Evolutionary conservation across 2,888 invertebrate genomes (phyloP).

Genomic region (Cecidostiba fungosa): DNA sequence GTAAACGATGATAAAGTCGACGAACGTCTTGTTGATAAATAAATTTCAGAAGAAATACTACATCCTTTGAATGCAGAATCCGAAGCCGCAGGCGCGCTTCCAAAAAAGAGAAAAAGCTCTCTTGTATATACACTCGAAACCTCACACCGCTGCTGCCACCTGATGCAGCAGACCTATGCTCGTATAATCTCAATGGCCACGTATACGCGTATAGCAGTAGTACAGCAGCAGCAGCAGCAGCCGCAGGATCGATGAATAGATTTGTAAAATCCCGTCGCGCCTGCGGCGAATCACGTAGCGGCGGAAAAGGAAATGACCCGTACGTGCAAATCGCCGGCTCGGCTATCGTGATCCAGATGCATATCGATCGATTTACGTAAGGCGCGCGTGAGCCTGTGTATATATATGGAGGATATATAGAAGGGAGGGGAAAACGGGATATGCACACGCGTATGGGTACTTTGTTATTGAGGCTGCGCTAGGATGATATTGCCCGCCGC

Average conservation of each 20-base stretch:
- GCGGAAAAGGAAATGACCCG: conserved; percentile 62
- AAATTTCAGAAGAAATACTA: too few relatives aligned
- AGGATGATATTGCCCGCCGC: conserved; percentile 14
- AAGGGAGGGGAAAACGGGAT: conserved; percentile 13
- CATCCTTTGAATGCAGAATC: too few relatives aligned
- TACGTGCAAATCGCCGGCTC: conserved; percentile 60
- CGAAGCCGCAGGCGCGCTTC: too few relatives aligned
- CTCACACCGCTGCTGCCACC: background rate
- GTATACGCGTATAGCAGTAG: background rate
- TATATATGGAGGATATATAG: background rate
- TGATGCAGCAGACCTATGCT: background rate
- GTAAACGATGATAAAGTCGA: too few relatives aligned
- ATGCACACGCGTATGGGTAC: background rate
- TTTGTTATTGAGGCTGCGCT: conserved; percentile 32
- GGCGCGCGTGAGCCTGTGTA: conserved; percentile 10
- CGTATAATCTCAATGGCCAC: background rate
- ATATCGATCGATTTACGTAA: conserved; percentile 65
- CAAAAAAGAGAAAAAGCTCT: too few relatives aligned
- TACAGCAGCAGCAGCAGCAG: background rate
- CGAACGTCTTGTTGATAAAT: too few relatives aligned
- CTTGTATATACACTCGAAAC: background rate
- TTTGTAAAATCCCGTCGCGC: conserved; percentile 25
- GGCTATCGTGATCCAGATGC: conserved; percentile 56
- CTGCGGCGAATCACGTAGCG: conserved; percentile 30
- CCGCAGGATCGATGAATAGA: conserved; percentile 35